phyloP scores from a whole-genome alignment of 2,113 vertebrate species.

The Cheirogaleus medius region DNA sequence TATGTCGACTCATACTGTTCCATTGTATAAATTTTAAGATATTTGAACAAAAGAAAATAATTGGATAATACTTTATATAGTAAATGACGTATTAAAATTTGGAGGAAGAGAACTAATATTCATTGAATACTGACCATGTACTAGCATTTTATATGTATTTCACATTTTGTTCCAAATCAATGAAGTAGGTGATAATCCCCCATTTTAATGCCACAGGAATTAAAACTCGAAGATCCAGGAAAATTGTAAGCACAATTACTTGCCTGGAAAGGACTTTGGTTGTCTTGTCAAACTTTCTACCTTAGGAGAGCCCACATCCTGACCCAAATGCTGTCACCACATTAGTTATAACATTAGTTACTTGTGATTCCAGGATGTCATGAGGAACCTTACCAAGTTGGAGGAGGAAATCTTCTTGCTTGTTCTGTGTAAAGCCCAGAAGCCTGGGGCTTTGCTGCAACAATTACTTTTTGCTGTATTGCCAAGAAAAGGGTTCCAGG shows the following conservation, averaged over 20 bases:
- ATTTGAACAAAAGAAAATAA: conserved; percentile 16
- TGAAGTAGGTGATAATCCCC: not conserved
- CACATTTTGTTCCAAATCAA: not conserved
- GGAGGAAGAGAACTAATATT: not conserved
- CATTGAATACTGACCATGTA: not conserved
- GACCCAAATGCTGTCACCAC: not conserved
- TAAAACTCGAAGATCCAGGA: not conserved
- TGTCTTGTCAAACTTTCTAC: not conserved
- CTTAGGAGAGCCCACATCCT: not conserved
- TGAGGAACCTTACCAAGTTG: not conserved
- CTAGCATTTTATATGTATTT: conserved; percentile 11
- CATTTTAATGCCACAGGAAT: not conserved
- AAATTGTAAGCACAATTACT: not conserved
- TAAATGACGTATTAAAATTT: conserved; percentile 41
- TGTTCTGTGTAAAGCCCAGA: not conserved
- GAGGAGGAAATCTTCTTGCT: conserved; percentile 27
- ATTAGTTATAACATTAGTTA: not conserved
- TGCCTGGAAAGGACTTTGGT: conserved; percentile 1
- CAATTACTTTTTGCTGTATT: not conserved
- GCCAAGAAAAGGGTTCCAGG: not conserved
- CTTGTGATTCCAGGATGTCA: not conserved
- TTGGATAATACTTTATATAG: conserved; percentile 9
- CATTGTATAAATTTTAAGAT: conserved; percentile 8
- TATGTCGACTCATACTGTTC: not conserved
- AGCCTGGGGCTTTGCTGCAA: not conserved